Percentiles rank a stretch among this genome's conserved stretches.
Evolutionary conservation across 2,797 vertebrate species (phyloP).

Genomic region (Paguma larvata): DNA sequence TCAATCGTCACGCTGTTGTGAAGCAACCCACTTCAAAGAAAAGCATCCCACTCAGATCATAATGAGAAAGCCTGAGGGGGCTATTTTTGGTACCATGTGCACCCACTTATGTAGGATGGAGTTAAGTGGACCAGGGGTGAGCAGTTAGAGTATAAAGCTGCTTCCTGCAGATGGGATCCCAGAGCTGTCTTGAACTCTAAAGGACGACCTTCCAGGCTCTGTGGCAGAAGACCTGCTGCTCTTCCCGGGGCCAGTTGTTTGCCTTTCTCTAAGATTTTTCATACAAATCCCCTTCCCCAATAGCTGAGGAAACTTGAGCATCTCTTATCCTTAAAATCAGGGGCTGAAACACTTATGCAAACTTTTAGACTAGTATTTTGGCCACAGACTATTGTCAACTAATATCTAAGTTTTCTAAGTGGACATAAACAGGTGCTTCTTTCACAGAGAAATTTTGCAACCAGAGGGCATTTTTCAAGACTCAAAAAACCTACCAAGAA

Average conservation of each 20-base stretch:
- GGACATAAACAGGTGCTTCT: neutral
- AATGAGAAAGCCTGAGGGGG: neutral
- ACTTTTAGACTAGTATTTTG: neutral
- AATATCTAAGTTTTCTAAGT: neutral
- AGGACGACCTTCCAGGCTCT: neutral
- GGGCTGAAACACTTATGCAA: neutral
- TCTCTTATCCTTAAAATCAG: neutral
- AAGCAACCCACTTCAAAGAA: neutral
- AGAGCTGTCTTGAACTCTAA: neutral
- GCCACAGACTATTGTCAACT: neutral
- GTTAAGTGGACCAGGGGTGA: neutral
- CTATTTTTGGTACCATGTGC: neutral
- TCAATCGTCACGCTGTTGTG: neutral
- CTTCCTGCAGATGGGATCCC: neutral
- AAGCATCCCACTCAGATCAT: neutral
- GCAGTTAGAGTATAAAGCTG: neutral
- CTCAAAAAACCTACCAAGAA: neutral
- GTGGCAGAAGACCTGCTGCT: neutral
- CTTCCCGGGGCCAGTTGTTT: neutral
- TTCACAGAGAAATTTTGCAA: neutral
- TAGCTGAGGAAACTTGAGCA: neutral
- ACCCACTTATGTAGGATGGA: neutral
- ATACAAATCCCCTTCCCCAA: neutral
- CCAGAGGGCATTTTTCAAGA: constrained; percentile 1
- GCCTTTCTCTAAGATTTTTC: neutral